Evolutionary conservation across 2,888 invertebrate genomes (phyloP), one percentile per base, ranked within the genome.

Genomic region (Phytoseiulus persimilis): DNA sequence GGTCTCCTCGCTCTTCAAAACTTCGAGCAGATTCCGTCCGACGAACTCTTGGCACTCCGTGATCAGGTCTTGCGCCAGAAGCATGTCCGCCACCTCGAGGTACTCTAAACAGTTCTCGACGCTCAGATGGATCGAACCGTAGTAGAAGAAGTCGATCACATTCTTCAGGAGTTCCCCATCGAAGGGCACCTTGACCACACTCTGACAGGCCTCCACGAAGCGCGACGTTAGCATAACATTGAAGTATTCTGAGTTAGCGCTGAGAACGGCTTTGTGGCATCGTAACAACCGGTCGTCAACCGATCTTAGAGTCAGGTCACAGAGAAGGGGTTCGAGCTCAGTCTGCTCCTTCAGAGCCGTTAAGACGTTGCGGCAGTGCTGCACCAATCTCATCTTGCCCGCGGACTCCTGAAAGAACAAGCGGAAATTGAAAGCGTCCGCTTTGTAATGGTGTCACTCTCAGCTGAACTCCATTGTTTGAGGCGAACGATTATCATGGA

Each of bases 1-100:
- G 23, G 87, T 87, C 18, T 87, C 33, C 32, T 87, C 87, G 32
- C 45, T 6, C 3, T 33, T 87, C 39, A 87, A n/a, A 11, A 87
- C 87, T 3, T 87, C 33, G 9, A 33, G 18, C 6, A 87, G 87
- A 45, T 87, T 33, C 33, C 33, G 87, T 14, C 39, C 32, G 11
- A 87, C 18, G 45, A 32, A 87, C 28, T 23, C 18, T 32, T 87
- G 32, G 45, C 87, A 87, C 23, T 87, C 33, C 23, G 87, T 33
- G 32, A 87, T 87, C 28, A 87, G 87, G 31, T 87, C 87, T 18
- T 87, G 31, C 0, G 87, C 87, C n/a, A 87, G 87, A 31, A 87
- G 87, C 87, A 87, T 87, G 87, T 87, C 87, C 87, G 87, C 87
- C 32, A 31, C 45, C 87, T 87, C 87, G n/a, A 87, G 87, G 23